These are phyloP conservation scores for Odontomachus brunneus DNA, from an alignment of 1,140 invertebrate genomes.

Conservation along the genomic window DNA sequence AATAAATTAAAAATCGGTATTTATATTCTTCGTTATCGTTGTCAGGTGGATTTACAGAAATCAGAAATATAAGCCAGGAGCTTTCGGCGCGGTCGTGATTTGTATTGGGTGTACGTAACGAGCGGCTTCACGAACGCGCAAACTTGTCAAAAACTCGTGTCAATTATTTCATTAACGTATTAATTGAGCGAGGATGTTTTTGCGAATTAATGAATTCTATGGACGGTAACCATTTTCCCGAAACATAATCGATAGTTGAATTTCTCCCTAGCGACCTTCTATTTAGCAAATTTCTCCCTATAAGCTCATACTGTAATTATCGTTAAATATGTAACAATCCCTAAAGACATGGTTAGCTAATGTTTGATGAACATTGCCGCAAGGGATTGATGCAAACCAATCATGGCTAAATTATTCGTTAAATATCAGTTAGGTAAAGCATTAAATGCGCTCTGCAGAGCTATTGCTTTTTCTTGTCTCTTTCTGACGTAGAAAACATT, in stretches of 20 bases:
- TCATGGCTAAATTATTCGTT: constrained; percentile 31
- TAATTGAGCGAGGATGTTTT: background rate
- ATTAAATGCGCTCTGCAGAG: background rate
- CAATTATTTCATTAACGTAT: background rate
- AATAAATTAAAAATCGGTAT: constrained; percentile 33
- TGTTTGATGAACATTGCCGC: constrained; percentile 36
- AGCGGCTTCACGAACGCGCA: too few relatives aligned
- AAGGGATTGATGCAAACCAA: constrained; percentile 42
- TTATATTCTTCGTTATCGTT: background rate
- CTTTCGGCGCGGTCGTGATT: background rate
- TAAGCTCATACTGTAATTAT: constrained; percentile 27
- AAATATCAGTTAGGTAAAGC: background rate
- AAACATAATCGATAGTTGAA: constrained; percentile 31
- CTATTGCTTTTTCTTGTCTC: background rate
- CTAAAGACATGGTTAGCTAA: constrained; percentile 28
- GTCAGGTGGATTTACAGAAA: constrained; percentile 11
- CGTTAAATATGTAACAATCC: constrained; percentile 50
- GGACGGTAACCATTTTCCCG: background rate
- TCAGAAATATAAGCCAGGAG: background rate
- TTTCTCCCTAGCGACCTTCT: constrained; percentile 34
- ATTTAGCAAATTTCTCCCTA: too few relatives aligned
- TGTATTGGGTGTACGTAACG: background rate
- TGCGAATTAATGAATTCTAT: constrained; percentile 1
- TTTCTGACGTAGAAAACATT: background rate
- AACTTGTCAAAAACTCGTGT: background rate